A percentile compares a stretch with the other conserved stretches of the same genome.
Evolutionary conservation across 1,140 invertebrate species (phyloP).

Genomic region (Achatina immaculata): DNA sequence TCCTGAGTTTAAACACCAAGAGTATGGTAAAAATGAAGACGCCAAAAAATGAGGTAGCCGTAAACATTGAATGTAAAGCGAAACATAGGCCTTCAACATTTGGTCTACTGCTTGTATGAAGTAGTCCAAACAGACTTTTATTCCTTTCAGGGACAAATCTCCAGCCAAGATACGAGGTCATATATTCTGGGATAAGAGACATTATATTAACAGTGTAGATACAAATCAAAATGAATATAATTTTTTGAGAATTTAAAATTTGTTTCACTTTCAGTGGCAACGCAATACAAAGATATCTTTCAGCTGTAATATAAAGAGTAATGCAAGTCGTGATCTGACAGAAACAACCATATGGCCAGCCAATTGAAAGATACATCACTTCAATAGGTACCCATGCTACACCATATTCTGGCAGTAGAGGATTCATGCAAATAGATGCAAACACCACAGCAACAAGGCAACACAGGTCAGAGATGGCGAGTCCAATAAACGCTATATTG

Average conservation of each 20-base stretch:
- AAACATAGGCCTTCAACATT: too few species aligned
- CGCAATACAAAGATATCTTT: constrained; percentile 16
- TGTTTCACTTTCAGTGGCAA: constrained; percentile 20
- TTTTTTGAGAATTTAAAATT: background rate
- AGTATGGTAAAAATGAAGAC: background rate
- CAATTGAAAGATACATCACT: background rate
- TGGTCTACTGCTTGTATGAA: too few species aligned
- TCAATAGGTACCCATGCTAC: background rate
- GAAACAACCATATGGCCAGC: constrained; percentile 22
- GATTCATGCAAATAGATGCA: constrained; percentile 1
- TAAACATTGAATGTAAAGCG: background rate
- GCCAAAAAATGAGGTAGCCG: background rate
- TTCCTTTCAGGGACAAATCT: too few species aligned
- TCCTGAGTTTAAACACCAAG: constrained; percentile 1
- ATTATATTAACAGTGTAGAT: too few species aligned
- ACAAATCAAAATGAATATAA: too few species aligned
- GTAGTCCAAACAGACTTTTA: too few species aligned
- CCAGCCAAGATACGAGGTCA: too few species aligned
- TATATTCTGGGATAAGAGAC: too few species aligned
- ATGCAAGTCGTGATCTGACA: background rate
- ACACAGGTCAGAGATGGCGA: background rate
- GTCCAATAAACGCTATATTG: constrained; percentile 8
- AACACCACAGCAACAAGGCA: background rate
- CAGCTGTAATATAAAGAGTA: constrained; percentile 11
- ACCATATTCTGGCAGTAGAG: background rate